Percentiles rank a stretch among this genome's conserved stretches.
Conservation (phyloP, 1,140 invertebrate species). For the Doryteuthis pealeii region DNA sequence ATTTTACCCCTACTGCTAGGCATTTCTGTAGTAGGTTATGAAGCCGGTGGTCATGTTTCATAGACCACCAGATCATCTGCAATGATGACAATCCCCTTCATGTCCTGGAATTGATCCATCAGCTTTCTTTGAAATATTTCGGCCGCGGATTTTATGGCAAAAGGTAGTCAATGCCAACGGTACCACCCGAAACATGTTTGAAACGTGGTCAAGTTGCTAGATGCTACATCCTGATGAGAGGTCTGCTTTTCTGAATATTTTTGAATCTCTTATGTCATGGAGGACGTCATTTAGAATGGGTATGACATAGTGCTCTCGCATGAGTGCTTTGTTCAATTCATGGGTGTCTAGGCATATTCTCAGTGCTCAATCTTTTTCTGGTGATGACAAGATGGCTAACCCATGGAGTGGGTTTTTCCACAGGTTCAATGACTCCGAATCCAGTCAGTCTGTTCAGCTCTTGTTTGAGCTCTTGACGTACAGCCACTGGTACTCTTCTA, state of each 20-base stretch:
- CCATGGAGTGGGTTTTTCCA: too few species aligned
- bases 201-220: not conserved
- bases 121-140: slow-evolving; percentile 6
- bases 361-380: not conserved
- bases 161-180: not conserved
- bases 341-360: not conserved
- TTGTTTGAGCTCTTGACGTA: not conserved
- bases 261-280: not conserved
- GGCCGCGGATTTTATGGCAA: not conserved
- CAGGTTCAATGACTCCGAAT: not conserved
- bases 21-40: too few species aligned
- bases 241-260: not conserved
- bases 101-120: not conserved
- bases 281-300: not conserved
- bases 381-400: too few species aligned
- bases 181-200: not conserved
- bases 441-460: not conserved
- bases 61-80: not conserved
- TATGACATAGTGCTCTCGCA: not conserved
- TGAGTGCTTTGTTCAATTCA: not conserved
- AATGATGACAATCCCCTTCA: not conserved
- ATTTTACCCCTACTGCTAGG: too few species aligned
- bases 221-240: not conserved
- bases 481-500: not conserved
- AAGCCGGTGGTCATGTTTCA: not conserved